phyloP scores from a whole-genome alignment of 2,888 invertebrate genomes.

The Macroteleia sp. region DNA sequence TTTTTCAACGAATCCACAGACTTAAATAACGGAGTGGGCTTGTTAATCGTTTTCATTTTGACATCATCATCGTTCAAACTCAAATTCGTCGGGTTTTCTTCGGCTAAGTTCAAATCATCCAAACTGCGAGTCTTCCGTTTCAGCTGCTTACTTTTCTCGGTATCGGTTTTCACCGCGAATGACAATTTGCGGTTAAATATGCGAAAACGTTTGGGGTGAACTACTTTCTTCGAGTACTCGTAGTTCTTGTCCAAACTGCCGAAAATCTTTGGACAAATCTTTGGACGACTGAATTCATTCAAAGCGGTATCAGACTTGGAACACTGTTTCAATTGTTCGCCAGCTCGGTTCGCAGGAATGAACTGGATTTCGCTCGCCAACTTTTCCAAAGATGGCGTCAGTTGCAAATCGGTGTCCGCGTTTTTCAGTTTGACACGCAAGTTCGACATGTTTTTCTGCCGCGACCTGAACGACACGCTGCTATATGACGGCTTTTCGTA shows the following conservation, averaged over 20 bases:
- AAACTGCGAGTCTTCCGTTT: conserved; percentile 74
- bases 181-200: conserved; percentile 42
- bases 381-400: conserved; percentile 77
- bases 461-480: conserved; percentile 70
- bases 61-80: conserved; percentile 12
- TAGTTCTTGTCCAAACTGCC: conserved; percentile 44
- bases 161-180: background rate
- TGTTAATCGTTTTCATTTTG: conserved; percentile 17
- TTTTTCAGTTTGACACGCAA: conserved; percentile 66
- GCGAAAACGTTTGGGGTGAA: conserved; percentile 6
- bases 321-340: conserved; percentile 60
- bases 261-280: conserved; percentile 8
- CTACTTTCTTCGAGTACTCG: conserved; percentile 4
- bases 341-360: conserved; percentile 70
- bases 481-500: conserved; percentile 73
- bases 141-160: conserved; percentile 12
- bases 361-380: conserved; percentile 79
- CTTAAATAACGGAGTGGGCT: conserved; percentile 69
- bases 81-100: conserved; percentile 31
- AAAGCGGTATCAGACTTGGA: conserved; percentile 72
- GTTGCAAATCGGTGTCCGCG: conserved; percentile 67
- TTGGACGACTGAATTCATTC: conserved; percentile 49
- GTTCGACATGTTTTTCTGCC: conserved; percentile 66
- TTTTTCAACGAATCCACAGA: conserved; percentile 68
- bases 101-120: conserved; percentile 71